A percentile compares a stretch with the other conserved stretches of the same genome.
Conservation (phyloP, 2,888 invertebrate species). For the Cenopis cana region DNA sequence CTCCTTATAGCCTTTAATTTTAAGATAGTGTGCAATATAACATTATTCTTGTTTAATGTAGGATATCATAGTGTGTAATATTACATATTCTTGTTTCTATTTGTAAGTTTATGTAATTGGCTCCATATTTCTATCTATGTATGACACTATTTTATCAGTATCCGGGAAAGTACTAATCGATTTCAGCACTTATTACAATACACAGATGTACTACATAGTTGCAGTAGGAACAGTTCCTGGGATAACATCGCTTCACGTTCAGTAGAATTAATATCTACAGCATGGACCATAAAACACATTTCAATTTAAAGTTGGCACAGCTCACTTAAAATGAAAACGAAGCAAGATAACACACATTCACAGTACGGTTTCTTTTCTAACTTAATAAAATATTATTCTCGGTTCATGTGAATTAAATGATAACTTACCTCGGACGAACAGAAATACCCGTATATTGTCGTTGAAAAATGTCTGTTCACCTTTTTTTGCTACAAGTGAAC, state of each 20-base stretch:
- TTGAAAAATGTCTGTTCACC: constrained; percentile 47
- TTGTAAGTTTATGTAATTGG: too few relatives aligned
- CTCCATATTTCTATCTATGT: too few relatives aligned
- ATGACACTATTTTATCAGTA: too few relatives aligned
- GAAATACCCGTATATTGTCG: constrained; percentile 30
- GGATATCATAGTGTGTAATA: too few relatives aligned
- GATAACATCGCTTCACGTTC: neutral
- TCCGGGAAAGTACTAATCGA: too few relatives aligned
- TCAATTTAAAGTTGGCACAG: constrained; percentile 43
- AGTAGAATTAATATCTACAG: neutral
- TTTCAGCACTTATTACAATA: too few relatives aligned
- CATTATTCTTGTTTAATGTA: too few relatives aligned
- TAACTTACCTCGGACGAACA: constrained; percentile 37
- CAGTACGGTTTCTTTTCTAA: constrained; percentile 26
- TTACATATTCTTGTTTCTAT: too few relatives aligned
- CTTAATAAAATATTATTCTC: constrained; percentile 43
- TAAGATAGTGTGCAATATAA: too few relatives aligned
- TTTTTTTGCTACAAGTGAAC: constrained; percentile 57
- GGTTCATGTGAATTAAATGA: constrained; percentile 41
- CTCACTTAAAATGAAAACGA: constrained; percentile 29
- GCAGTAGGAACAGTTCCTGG: too few relatives aligned
- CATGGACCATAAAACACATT: constrained; percentile 27
- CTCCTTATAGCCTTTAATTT: too few relatives aligned
- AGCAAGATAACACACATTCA: constrained; percentile 39
- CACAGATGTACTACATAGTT: too few relatives aligned